These are phyloP conservation scores for Anniella stebbinsi DNA, from an alignment of 2,797 vertebrate genomes.

Conservation along the genomic window DNA sequence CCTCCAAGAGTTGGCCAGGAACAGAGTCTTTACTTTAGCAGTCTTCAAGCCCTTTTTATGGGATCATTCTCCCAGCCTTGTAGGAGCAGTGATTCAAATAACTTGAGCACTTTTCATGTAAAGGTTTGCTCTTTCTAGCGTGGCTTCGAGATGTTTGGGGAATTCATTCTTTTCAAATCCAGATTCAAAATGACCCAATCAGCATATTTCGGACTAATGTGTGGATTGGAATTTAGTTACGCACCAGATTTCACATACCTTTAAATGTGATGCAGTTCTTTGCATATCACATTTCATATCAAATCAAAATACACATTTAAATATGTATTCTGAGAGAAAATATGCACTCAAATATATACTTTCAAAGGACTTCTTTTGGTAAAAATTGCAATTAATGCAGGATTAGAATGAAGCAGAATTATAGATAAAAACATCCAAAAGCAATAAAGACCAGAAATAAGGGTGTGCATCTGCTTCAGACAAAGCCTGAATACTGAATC, in stretches of 20 bases:
- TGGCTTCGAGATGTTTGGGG: background rate
- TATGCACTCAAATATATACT: no score
- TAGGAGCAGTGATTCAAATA: background rate
- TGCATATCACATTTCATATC: no score
- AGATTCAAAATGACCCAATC: background rate
- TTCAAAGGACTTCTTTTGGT: no score
- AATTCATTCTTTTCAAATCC: background rate
- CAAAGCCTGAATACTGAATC: no score
- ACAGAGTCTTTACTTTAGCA: background rate
- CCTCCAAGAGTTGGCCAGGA: no score
- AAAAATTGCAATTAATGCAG: no score
- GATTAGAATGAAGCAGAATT: no score
- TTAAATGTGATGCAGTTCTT: background rate
- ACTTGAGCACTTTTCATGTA: background rate
- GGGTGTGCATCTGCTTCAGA: no score
- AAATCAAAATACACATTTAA: no score
- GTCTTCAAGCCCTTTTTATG: background rate
- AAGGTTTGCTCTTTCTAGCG: background rate
- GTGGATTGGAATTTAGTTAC: background rate
- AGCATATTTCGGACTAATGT: background rate
- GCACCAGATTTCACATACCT: background rate
- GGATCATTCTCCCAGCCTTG: background rate
- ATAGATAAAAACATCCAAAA: no score
- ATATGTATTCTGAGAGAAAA: no score
- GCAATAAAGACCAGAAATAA: no score